Base-by-base conservation (phyloP, 2,797 vertebrate genomes). In the Stomatorhinus walkeri region DNA sequence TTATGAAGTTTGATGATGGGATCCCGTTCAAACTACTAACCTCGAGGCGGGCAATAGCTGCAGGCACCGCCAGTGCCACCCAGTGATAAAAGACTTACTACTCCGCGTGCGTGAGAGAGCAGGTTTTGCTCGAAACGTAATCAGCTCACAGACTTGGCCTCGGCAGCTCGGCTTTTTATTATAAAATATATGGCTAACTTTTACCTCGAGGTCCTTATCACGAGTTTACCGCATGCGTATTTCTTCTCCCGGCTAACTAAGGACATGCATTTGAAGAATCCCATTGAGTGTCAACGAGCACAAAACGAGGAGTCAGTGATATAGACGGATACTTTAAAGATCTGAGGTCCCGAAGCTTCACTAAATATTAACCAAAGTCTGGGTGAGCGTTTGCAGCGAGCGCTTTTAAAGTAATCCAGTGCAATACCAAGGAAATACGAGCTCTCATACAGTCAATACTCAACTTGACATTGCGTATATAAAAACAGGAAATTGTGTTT, bases 81-180 rank as follows among this genome's bases (percentile, higher is more conserved):
- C 96, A 95, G 95, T 97, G 98, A 99, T 99, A 99, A 99, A 98
- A 97, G 98, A 97, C 95, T 98, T 98, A 98, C 94, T 92, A 51
- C 43, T 7, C 95, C 93, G 91, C 87, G 95, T 51, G 46, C 84
- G 52, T 48, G 85, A 86, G 51, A 86, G 85, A 86, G 49, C 96
- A 94, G 95, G 95, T 95, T 94, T 95, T 94, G 95, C 95, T 95
- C 92, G 91, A 91, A 94, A 96, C 94, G 94, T 96, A 96, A 97
- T 97, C 97, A 96, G 96, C 95, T 96, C 94, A 91, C 95, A 95
- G 95, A 91, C 94, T 91, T 91, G 93, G 95, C 91, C 94, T 94
- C 93, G 93, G 92, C 94, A 94, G 92, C 92, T 95, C 94, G 91
- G 89, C 91, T 92, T 87, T 85, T 85, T 85, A 79, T 59, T 88